Conservation (phyloP, 2,888 invertebrate species). For the Meghimatium bilineatum region DNA sequence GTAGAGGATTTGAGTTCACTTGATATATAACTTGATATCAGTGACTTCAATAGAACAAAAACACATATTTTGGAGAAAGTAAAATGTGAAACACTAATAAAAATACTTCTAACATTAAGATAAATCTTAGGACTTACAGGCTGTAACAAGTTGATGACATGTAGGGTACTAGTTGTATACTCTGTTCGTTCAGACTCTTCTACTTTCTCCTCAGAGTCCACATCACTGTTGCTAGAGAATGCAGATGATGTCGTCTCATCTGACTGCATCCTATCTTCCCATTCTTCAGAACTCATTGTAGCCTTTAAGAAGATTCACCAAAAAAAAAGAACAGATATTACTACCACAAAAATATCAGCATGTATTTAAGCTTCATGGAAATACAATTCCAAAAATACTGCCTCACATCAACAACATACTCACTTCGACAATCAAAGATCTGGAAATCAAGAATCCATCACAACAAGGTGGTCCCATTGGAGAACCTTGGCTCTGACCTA, state of each 20-base stretch:
- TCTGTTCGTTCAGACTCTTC: conserved; percentile 50
- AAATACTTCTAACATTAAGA: neutral
- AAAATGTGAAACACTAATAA: too few relatives aligned
- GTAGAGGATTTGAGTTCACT: too few relatives aligned
- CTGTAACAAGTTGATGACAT: conserved; percentile 69
- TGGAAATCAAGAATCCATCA: neutral
- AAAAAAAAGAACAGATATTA: neutral
- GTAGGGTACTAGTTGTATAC: conserved; percentile 60
- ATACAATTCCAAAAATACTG: neutral
- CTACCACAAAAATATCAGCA: neutral
- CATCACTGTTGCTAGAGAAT: conserved; percentile 58
- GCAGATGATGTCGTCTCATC: conserved; percentile 70
- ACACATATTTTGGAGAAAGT: too few relatives aligned
- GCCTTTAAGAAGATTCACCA: conserved; percentile 49
- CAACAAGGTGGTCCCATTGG: neutral
- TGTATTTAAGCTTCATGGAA: neutral
- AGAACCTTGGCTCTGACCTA: conserved; percentile 7
- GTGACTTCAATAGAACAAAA: too few relatives aligned
- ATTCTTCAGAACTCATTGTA: conserved; percentile 72
- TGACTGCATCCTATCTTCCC: conserved; percentile 74
- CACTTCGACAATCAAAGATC: neutral
- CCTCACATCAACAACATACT: neutral
- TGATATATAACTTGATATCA: too few relatives aligned
- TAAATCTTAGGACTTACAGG: conserved; percentile 61
- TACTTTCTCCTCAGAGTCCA: conserved; percentile 69